phyloP scores from a whole-genome alignment of 2,888 invertebrate species.

The Napeogenes sylphis region DNA sequence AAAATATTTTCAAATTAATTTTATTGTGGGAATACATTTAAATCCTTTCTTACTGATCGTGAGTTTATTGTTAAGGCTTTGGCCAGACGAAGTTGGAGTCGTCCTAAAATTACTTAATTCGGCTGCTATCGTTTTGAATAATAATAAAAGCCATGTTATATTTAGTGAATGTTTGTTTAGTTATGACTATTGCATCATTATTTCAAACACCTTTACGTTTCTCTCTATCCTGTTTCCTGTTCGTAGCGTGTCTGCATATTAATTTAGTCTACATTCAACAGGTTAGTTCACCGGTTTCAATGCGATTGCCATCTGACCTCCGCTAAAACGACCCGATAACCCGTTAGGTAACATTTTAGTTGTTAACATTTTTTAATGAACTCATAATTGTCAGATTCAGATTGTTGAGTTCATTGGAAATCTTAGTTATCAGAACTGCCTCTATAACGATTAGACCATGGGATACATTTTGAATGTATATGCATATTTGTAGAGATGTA shows the following conservation, averaged over 20 bases:
- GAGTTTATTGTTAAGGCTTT: too few species aligned
- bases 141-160: background rate
- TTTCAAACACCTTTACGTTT: background rate
- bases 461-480: too few species aligned
- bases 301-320: constrained; percentile 1
- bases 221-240: constrained; percentile 5
- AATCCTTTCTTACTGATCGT: too few species aligned
- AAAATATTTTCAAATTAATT: too few species aligned
- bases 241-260: background rate
- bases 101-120: too few species aligned
- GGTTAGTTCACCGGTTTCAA: background rate
- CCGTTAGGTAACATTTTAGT: background rate
- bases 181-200: background rate
- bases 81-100: too few species aligned
- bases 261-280: constrained; percentile 1
- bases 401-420: too few species aligned
- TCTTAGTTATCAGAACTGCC: too few species aligned
- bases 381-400: background rate
- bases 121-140: too few species aligned
- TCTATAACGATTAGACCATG: too few species aligned
- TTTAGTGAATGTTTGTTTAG: background rate
- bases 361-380: background rate
- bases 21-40: too few species aligned
- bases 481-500: too few species aligned
- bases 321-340: background rate